These are phyloP conservation scores for Brachionus rubens DNA, from an alignment of 1,140 invertebrate genomes.

Conservation along the genomic window DNA sequence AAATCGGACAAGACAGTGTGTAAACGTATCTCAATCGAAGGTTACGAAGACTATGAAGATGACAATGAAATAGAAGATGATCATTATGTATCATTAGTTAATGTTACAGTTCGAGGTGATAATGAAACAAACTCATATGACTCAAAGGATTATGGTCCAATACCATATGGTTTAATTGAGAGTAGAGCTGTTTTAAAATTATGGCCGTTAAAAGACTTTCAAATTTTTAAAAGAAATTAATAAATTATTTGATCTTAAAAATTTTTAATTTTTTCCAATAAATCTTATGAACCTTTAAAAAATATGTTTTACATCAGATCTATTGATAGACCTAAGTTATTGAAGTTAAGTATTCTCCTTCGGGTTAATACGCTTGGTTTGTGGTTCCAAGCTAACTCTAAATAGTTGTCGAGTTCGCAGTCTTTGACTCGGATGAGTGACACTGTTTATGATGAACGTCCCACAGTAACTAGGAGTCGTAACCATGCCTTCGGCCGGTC, in stretches of 20 bases:
- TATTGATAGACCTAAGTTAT: too few relatives aligned
- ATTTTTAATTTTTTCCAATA: neutral
- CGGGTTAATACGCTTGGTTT: too few relatives aligned
- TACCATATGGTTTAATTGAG: conserved; percentile 35
- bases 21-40: conserved; percentile 3
- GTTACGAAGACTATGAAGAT: neutral
- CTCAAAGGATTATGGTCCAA: conserved; percentile 21
- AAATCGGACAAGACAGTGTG: conserved; percentile 9
- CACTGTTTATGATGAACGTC: too few relatives aligned
- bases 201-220: conserved; percentile 12
- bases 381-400: too few relatives aligned
- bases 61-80: neutral
- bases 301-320: too few relatives aligned
- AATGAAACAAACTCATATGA: conserved; percentile 23
- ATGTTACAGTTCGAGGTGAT: conserved; percentile 21
- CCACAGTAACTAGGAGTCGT: too few relatives aligned
- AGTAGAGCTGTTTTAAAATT: conserved; percentile 32
- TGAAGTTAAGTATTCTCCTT: too few relatives aligned
- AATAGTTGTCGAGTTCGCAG: too few relatives aligned
- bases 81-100: conserved; percentile 3
- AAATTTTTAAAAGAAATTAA: conserved; percentile 13
- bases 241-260: neutral
- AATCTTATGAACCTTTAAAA: too few relatives aligned
- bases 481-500: too few relatives aligned
- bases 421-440: too few relatives aligned